Percentiles rank a stretch among this genome's conserved stretches.
Conservation (phyloP, 2,113 vertebrate genomes). For the Lophius piscatorius region DNA sequence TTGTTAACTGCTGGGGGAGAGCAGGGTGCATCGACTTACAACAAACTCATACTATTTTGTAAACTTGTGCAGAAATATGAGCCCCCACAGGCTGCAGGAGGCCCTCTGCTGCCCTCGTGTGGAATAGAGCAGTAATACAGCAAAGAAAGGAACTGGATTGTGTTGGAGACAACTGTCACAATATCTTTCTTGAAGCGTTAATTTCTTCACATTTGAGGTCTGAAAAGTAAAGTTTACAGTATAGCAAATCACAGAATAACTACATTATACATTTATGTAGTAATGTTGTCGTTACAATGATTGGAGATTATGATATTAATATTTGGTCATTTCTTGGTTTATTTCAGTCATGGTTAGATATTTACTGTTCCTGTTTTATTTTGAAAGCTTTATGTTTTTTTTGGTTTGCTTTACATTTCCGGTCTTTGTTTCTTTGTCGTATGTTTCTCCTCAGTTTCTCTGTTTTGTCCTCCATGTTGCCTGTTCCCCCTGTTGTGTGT, state of each 20-base stretch:
- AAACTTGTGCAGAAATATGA: background rate
- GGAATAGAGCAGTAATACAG: slow-evolving; percentile 37
- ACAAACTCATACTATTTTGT: background rate
- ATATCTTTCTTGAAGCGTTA: background rate
- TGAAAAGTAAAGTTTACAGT: background rate
- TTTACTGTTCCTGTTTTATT: too few species aligned
- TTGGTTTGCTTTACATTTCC: too few species aligned
- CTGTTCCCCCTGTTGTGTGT: too few species aligned
- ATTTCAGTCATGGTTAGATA: too few species aligned
- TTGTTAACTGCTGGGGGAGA: background rate
- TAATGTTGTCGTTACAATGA: too few species aligned
- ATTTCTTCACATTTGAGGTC: background rate
- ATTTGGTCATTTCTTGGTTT: too few species aligned
- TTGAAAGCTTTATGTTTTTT: too few species aligned
- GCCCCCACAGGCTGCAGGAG: background rate
- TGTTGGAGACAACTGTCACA: background rate
- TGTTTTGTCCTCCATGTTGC: too few species aligned
- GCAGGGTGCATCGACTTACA: background rate
- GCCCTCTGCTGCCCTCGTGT: slow-evolving; percentile 64
- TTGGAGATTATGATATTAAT: too few species aligned
- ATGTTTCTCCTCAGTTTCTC: too few species aligned
- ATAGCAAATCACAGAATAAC: background rate
- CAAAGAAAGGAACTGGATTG: background rate
- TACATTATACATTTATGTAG: too few species aligned
- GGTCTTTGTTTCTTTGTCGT: too few species aligned